These are phyloP conservation scores for Mimas tiliae DNA, from an alignment of 2,888 invertebrate genomes.

Conservation along the genomic window DNA sequence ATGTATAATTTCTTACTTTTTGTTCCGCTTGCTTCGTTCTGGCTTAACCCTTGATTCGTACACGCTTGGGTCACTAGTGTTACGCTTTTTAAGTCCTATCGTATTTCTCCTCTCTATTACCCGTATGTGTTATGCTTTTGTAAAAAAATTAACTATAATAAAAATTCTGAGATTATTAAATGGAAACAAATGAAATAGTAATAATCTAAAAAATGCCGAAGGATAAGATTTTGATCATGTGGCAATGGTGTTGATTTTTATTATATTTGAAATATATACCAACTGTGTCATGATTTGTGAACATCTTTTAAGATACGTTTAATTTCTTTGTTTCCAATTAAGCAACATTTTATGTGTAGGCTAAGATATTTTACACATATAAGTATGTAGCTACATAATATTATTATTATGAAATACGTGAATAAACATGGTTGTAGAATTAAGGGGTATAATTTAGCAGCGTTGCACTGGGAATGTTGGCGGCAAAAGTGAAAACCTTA, in stretches of 20 bases:
- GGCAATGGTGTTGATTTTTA: background rate
- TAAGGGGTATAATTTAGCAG: background rate
- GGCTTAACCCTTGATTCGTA: conserved; percentile 53
- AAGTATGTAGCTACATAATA: no score
- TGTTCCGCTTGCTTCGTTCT: conserved; percentile 62
- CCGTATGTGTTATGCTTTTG: conserved; percentile 38
- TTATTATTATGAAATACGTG: background rate
- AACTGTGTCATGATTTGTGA: background rate
- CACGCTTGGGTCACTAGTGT: conserved; percentile 60
- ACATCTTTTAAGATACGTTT: background rate
- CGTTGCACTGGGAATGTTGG: background rate
- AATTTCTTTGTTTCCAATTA: background rate
- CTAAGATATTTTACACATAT: background rate
- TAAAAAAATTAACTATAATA: conserved; percentile 29
- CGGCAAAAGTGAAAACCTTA: background rate
- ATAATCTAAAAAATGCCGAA: background rate
- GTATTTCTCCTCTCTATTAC: conserved; percentile 16
- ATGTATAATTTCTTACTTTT: conserved; percentile 41
- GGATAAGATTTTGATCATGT: no score
- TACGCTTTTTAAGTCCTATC: conserved; percentile 50
- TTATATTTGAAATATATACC: background rate
- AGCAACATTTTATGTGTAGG: background rate
- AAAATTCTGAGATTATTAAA: background rate
- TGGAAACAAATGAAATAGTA: background rate
- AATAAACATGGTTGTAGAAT: background rate